These are phyloP conservation scores for Acrossocheilus fasciatus DNA, from an alignment of 2,797 vertebrate species.

Conservation along the genomic window DNA sequence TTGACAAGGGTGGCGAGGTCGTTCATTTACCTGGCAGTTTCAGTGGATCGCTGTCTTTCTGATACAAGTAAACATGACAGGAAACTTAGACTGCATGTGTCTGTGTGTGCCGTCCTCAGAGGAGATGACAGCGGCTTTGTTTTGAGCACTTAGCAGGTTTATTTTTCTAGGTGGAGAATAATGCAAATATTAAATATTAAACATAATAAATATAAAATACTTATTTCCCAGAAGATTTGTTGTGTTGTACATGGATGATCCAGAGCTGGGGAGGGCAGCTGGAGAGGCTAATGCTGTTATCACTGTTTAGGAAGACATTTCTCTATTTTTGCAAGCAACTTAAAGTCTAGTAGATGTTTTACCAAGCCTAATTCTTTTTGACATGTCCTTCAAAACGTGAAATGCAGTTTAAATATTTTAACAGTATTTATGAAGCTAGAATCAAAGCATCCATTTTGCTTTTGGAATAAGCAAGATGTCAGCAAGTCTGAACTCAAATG, in stretches of 20 bases:
- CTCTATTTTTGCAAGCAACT: background rate
- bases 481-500: conserved; percentile 4
- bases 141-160: conserved; percentile 3
- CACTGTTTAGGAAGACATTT: background rate
- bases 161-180: background rate
- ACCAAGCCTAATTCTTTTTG: background rate
- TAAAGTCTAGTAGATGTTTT: background rate
- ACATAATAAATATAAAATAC: conserved; percentile 19
- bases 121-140: conserved; percentile 5
- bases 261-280: background rate
- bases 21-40: conserved; percentile 20
- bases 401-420: background rate
- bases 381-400: background rate
- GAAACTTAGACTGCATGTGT: background rate
- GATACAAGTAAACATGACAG: conserved; percentile 36
- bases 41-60: conserved; percentile 18
- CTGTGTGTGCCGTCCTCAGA: conserved; percentile 7
- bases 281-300: background rate
- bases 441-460: background rate
- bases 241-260: background rate
- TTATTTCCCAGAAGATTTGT: background rate
- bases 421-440: background rate
- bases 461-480: background rate
- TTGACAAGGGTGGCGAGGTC: conserved; percentile 4
- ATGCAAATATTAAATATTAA: conserved; percentile 21